Evolutionary conservation across 2,888 invertebrate genomes (phyloP), one percentile per base, ranked within the genome.

Genomic region (Gonocerus acuteangulatus): DNA sequence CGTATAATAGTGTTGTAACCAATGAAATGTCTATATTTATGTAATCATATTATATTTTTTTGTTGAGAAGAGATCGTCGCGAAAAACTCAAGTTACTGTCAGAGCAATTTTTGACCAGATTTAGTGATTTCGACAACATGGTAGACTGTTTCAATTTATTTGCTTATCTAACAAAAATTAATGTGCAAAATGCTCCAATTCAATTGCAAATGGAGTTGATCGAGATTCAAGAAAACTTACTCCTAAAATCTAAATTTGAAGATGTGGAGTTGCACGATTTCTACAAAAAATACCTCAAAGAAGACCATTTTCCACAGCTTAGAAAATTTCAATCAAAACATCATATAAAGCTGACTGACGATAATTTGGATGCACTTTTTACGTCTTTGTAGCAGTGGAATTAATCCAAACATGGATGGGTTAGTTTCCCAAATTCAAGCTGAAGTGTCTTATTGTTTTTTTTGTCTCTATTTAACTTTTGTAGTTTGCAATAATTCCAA

Each of bases 81-180:
- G 57, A 57, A 57, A 44, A 58, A 58, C 47, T 58, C 58, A 58
- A 58, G 27, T 58, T 58, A 58, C 47, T 47, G 34, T 27, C 58
- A n/a, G 58, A 57, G 45, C 23, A 57, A 44, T 57, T 57, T 45
- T 45, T 45, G 45, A 57, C 7, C 45, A 57, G 45, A 57, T 57
- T 57, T 44, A 15, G 57, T 23, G 57, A 57, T 57, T 57, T 45
- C 57, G 45, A 44, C 44, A 44, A 45, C 57, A 54, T 59, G 48
- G 59, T 34, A 59, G 48, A 48, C 48, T 59, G 48, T 59, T 48
- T 48, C 48, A 48, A 48, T 48, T 48, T 48, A 48, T 54, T 54
- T 54, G 36, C 36, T 54, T 47, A 4, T 54, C 36, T 19, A 39
- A 54, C 22, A 54, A 42, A 54, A 54, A 34, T 9, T 34, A 54